Percentiles rank a stretch among this genome's conserved stretches.
phyloP scores from a whole-genome alignment of 2,797 vertebrate genomes.

The Triplophysa yarkandensis region DNA sequence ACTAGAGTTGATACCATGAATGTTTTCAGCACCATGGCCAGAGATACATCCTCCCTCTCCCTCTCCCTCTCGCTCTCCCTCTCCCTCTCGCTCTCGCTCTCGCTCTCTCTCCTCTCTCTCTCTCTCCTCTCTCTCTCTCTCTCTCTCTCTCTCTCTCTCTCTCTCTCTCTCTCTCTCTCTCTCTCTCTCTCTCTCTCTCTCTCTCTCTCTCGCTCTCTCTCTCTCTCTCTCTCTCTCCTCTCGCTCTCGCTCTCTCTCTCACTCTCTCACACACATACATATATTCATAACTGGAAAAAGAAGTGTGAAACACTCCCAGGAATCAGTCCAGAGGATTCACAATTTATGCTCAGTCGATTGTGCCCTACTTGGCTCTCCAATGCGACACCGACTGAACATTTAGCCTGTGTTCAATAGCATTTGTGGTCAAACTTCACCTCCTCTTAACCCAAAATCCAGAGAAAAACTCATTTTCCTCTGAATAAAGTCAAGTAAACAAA shows the following conservation, averaged over 20 bases:
- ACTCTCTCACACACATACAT: background rate
- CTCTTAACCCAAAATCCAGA: background rate
- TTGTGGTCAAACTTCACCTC: background rate
- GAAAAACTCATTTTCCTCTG: background rate
- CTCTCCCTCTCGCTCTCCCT: no score
- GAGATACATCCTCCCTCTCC: background rate
- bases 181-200: background rate
- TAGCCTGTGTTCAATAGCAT: background rate
- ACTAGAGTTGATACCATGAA: background rate
- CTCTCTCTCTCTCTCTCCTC: background rate
- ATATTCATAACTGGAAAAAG: background rate
- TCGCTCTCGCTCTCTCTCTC: constrained; percentile 2
- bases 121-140: no score
- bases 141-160: constrained; percentile 1
- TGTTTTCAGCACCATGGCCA: constrained; percentile 34
- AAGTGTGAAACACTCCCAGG: background rate
- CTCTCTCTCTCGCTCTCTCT: background rate
- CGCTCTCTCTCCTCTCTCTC: background rate
- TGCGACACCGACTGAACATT: background rate
- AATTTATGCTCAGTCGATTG: background rate
- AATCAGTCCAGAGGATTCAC: constrained; percentile 1
- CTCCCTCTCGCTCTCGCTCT: background rate
- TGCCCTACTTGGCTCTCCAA: background rate
- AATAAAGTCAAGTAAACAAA: background rate
- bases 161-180: background rate